Percentiles rank a stretch among this genome's conserved stretches.
phyloP scores from a whole-genome alignment of 37 sponge, comb jelly and placozoan species.

The Petrosia ficiformis region DNA sequence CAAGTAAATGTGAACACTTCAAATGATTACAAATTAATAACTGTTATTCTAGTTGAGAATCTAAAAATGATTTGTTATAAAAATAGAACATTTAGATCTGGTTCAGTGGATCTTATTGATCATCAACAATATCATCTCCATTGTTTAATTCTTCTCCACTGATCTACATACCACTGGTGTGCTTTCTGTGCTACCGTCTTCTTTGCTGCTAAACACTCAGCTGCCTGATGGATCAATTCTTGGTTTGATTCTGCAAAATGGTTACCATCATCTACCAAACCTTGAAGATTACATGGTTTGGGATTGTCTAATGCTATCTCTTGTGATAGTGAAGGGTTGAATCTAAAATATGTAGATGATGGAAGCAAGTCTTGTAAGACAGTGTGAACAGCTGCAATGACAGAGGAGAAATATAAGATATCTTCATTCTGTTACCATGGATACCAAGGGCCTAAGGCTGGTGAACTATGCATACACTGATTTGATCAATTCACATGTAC shows the following conservation, averaged over 20 bases:
- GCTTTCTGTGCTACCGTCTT: not conserved
- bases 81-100: no score
- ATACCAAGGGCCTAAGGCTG: not conserved
- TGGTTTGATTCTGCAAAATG: slow-evolving; percentile 22
- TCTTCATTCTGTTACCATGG: not conserved
- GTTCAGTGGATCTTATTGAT: no score
- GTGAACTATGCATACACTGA: not conserved
- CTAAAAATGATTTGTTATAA: no score
- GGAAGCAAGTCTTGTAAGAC: slow-evolving; percentile 69
- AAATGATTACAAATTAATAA: no score
- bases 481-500: not conserved
- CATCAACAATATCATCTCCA: no score
- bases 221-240: not conserved
- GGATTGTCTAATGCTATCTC: slow-evolving; percentile 75
- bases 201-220: not conserved
- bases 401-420: not conserved
- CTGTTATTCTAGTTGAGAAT: no score
- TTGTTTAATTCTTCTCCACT: no score
- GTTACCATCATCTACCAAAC: slow-evolving; percentile 50
- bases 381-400: slow-evolving; percentile 64
- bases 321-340: slow-evolving; percentile 74
- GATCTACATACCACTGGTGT: not conserved
- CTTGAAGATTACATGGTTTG: slow-evolving; percentile 51
- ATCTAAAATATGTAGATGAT: slow-evolving; percentile 66
- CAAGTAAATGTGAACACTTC: no score